Evolutionary conservation across 2,113 vertebrate species (phyloP), one percentile per base, ranked within the genome.

Genomic region (Trinectes maculatus): DNA sequence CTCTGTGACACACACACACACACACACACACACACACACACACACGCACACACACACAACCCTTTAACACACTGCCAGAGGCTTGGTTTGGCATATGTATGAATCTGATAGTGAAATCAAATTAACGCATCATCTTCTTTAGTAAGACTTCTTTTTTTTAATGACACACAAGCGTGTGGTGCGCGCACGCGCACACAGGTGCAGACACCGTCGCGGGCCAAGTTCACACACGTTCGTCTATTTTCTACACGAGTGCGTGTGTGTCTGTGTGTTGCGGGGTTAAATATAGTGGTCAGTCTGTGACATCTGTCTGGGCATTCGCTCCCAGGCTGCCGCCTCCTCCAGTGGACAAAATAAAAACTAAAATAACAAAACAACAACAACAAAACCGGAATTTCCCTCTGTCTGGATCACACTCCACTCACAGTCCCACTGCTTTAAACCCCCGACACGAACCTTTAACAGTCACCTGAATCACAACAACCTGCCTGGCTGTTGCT

Each of bases 241-340:
- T 85, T 89, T 89, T 88, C 85, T 91, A 68, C 88, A 57, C 54
- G 67, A 54, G 47, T 57, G 52, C 82, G 84, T 84, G 79, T 86
- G 79, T 34, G 82, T 77, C 48, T 82, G 3, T 66, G 77, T 37
- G 71, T 80, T 83, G 73, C 47, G 65, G n/a, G n/a, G 86, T 81
- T 90, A 86, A 84, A 90, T 89, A 90, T 90, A 91, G 89, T 80
- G 72, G 61, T 83, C 72, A 83, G 85, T 86, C 79, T 57, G 84
- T 85, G 80, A n/a, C 79, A 82, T 80, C 77, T 81, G 84, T 84
- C 81, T 62, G n/a, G 55, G 71, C 76, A 73, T 74, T 59, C 54
- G 37, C 70, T 71, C 62, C 19, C 69, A 33, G 47, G 69, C 52
- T 7, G 28, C 53, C 59, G 8, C 37, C 54, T 29, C 36, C 43